Evolutionary conservation across 2,797 vertebrate species (phyloP), one percentile per base, ranked within the genome.

Genomic region (Taeniopygia guttata): DNA sequence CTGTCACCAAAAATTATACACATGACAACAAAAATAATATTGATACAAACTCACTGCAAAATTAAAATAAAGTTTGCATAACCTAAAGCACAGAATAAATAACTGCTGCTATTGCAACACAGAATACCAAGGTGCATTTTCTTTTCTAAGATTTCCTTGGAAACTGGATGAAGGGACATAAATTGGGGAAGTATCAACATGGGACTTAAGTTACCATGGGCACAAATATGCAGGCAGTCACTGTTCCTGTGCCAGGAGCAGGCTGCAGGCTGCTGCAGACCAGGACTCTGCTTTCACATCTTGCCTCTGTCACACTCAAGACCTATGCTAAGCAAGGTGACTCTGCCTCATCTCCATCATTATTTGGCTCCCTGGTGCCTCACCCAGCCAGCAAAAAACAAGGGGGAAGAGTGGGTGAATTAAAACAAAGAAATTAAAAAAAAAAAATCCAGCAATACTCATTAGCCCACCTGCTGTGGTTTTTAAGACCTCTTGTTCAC

Each of bases 21-120:
- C 79, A 36, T 17, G 68, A 94, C 95, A 96, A 92, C 91, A 95
- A 91, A 95, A 77, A 93, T 72, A 97, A 95, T 97, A 97, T 97
- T 98, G 97, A 97, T 95, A 95, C 42, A 97, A 96, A 94, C 68
- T 73, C 88, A 90, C 9, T 43, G 34, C 67, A 64, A 90, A 96
- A 97, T 97, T 91, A 95, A 96, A 66, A 54, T 49, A 25, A 75
- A 81, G 56, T 85, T 81, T 95, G 74, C 76, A 68, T 69, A 80
- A 94, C 52, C 58, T 69, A 46, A 67, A 90, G 74, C 58, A 84
- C 40, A 70, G 84, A 89, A 93, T 84, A 88, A 93, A 58, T 82
- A 64, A 72, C 42, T 72, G 40, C 27, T 70, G 70, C 54, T 73
- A 82, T 4, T 87, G 63, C 38, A 77, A 67, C 67, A 79, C 17